These are phyloP conservation scores for Pangasius sanitwongsei DNA, from an alignment of 2,797 vertebrate species.

Conservation along the genomic window DNA sequence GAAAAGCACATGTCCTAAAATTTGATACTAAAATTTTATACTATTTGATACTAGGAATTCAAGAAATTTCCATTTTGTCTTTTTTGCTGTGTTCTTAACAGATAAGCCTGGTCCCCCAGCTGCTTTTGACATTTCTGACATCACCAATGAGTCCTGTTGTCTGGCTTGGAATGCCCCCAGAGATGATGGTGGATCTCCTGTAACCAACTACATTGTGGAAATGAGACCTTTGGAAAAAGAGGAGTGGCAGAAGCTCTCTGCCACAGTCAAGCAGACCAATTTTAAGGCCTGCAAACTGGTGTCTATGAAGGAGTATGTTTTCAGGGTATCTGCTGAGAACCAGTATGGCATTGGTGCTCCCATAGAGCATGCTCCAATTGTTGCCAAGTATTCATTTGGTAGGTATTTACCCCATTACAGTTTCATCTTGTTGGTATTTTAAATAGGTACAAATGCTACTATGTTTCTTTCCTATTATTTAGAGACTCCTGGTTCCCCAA, in stretches of 20 bases:
- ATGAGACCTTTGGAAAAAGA: conserved; percentile 85
- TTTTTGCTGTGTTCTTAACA: conserved; percentile 60
- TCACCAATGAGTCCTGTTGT: conserved; percentile 91
- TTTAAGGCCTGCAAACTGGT: conserved; percentile 90
- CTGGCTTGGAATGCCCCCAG: conserved; percentile 97
- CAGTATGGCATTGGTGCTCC: conserved; percentile 94
- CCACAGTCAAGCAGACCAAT: conserved; percentile 92
- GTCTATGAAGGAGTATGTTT: conserved; percentile 91
- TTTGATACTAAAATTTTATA: background rate
- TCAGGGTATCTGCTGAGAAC: conserved; percentile 95
- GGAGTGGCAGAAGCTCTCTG: conserved; percentile 94
- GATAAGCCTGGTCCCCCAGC: conserved; percentile 98
- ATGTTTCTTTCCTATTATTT: conserved; percentile 27
- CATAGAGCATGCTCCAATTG: conserved; percentile 84
- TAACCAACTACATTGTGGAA: conserved; percentile 96
- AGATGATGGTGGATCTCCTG: conserved; percentile 91
- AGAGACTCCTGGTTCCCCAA: conserved; percentile 94
- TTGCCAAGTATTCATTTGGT: conserved; percentile 97
- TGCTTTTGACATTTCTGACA: conserved; percentile 94
- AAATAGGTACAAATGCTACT: background rate
- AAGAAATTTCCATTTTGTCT: background rate
- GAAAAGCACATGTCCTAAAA: background rate
- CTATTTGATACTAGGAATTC: background rate
- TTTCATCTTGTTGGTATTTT: background rate
- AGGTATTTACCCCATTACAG: conserved; percentile 57